These are phyloP conservation scores for Myotis myotis DNA, from an alignment of 2,797 vertebrate species.

Conservation along the genomic window DNA sequence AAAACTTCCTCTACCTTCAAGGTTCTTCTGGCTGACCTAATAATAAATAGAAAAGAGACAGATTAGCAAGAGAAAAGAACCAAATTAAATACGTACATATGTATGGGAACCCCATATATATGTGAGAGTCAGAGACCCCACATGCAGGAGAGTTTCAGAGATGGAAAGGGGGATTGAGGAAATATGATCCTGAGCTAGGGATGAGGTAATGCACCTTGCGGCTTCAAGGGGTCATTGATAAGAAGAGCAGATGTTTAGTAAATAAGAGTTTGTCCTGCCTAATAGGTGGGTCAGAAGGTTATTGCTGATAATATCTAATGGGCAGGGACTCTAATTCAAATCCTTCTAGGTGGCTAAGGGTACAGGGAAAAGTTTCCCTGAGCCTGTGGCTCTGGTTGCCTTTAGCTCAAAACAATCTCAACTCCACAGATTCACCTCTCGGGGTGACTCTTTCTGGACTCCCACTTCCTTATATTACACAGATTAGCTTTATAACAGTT, in stretches of 20 bases:
- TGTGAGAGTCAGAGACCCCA: not conserved
- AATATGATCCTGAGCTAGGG: not conserved
- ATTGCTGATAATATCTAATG: not conserved
- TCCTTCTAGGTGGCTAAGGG: not conserved
- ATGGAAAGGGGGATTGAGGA: not conserved
- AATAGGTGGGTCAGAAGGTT: not conserved
- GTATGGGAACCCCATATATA: not conserved
- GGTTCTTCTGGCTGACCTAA: not conserved
- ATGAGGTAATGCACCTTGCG: not conserved
- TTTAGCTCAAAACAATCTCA: not conserved
- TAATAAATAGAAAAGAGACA: not conserved
- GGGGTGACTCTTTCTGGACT: not conserved
- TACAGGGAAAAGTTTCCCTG: not conserved
- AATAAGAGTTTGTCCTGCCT: not conserved
- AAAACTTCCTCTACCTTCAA: not conserved
- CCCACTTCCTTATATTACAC: not conserved
- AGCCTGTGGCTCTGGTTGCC: not conserved
- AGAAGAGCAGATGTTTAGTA: not conserved
- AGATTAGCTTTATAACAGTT: slow-evolving; percentile 24
- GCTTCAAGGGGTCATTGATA: not conserved
- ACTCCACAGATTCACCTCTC: not conserved
- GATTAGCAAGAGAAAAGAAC: not conserved
- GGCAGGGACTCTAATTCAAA: not conserved
- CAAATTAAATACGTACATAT: not conserved
- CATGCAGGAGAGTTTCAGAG: not conserved